These are phyloP conservation scores for Bujurquina vittata DNA, from an alignment of 2,113 vertebrate genomes.

Conservation along the genomic window DNA sequence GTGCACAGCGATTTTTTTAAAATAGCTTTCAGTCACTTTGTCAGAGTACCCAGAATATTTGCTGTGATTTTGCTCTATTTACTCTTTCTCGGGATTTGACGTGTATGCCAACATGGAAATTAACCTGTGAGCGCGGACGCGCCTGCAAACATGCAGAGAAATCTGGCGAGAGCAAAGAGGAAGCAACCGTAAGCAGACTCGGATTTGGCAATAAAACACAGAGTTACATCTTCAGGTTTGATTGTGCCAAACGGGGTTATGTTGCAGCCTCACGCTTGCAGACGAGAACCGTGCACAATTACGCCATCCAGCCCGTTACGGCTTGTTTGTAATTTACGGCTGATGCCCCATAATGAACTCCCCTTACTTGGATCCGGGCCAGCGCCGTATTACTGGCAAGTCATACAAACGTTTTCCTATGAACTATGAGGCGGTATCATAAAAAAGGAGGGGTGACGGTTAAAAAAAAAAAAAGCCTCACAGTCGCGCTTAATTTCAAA, in stretches of 20 bases:
- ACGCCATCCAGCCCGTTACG: background rate
- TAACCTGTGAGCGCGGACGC: background rate
- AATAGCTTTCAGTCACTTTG: background rate
- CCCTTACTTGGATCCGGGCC: constrained; percentile 4
- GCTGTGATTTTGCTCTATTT: background rate
- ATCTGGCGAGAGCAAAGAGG: constrained; percentile 36
- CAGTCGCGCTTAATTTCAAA: constrained; percentile 34
- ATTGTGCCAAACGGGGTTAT: constrained; percentile 33
- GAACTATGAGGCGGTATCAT: constrained; percentile 15
- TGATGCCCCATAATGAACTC: background rate
- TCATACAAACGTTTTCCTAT: background rate
- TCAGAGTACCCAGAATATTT: background rate
- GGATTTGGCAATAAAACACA: constrained; percentile 24
- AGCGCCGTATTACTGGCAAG: background rate
- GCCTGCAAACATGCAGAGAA: background rate
- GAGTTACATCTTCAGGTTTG: constrained; percentile 28
- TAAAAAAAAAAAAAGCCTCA: constrained; percentile 1
- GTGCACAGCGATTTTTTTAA: background rate
- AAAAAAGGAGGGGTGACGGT: background rate
- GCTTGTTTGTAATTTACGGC: constrained; percentile 32
- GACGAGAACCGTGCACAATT: constrained; percentile 1
- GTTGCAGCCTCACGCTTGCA: constrained; percentile 35
- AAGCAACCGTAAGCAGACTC: constrained; percentile 28
- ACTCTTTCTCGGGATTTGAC: background rate
- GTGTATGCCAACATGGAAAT: background rate